Percentiles rank a stretch among this genome's conserved stretches.
Evolutionary conservation across 2,797 vertebrate species (phyloP).

Genomic region (Peromyscus melanophrys): DNA sequence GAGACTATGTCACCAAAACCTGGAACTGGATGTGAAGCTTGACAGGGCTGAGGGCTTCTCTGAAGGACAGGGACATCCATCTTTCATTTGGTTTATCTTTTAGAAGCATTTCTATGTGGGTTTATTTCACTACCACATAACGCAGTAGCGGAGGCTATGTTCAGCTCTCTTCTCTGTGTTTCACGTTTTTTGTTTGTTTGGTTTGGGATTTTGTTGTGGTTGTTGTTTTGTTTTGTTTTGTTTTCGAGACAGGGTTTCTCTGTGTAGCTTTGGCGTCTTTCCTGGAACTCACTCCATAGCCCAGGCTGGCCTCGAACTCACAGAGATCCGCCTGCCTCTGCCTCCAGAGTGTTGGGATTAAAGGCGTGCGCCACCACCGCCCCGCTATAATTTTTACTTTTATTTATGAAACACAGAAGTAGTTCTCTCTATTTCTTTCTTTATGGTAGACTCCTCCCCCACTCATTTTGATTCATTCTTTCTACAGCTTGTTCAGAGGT

Average conservation of each 20-base stretch:
- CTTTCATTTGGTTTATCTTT: no score
- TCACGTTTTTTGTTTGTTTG: no score
- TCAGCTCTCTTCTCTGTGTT: background rate
- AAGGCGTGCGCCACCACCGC: no score
- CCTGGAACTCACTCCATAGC: no score
- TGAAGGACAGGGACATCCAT: background rate
- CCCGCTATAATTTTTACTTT: background rate
- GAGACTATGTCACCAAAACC: background rate
- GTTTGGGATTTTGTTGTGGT: no score
- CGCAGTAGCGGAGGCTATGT: background rate
- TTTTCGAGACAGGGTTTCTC: no score
- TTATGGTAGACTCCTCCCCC: background rate
- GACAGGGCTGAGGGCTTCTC: background rate
- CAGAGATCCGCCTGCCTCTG: no score
- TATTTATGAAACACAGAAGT: background rate
- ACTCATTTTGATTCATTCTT: background rate
- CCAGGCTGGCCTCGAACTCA: no score
- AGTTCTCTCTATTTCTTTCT: background rate
- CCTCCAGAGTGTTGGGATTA: no score
- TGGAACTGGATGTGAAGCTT: background rate
- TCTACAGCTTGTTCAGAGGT: background rate
- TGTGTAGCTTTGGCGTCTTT: no score
- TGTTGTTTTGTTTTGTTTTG: no score
- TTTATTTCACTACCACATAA: background rate
- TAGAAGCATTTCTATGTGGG: no score